phyloP scores from a whole-genome alignment of 2,888 invertebrate species.

The Eilema sororculum region DNA sequence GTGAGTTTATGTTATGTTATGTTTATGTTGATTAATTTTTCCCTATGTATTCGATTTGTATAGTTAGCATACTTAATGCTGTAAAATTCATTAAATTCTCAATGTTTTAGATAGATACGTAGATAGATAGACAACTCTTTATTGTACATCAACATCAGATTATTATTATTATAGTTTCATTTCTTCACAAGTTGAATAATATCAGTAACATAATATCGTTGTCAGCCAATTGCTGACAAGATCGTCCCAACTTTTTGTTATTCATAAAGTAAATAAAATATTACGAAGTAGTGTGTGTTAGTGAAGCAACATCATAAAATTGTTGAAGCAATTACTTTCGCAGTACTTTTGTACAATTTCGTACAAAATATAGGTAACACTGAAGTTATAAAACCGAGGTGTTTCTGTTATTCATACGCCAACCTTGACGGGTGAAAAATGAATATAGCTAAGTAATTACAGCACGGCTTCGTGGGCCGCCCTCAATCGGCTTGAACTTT shows the following conservation, averaged over 20 bases:
- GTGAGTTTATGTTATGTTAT: too few species aligned
- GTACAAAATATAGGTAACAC: slow-evolving; percentile 24
- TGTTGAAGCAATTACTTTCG: slow-evolving; percentile 32
- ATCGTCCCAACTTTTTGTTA: not conserved
- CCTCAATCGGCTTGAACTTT: slow-evolving; percentile 36
- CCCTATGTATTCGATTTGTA: too few species aligned
- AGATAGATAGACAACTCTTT: too few species aligned
- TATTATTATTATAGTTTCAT: too few species aligned
- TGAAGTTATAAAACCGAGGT: slow-evolving; percentile 29
- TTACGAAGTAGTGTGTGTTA: not conserved
- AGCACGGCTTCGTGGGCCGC: slow-evolving; percentile 35
- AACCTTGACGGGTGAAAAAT: slow-evolving; percentile 53
- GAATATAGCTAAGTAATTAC: slow-evolving; percentile 52
- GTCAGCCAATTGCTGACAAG: too few species aligned
- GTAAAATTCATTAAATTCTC: too few species aligned
- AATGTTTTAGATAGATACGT: too few species aligned
- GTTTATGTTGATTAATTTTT: too few species aligned
- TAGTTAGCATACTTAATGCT: too few species aligned
- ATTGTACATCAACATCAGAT: too few species aligned
- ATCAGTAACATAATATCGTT: too few species aligned
- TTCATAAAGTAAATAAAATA: not conserved
- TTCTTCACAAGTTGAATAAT: too few species aligned
- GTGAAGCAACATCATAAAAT: not conserved
- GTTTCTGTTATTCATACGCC: slow-evolving; percentile 28
- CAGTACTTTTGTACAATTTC: slow-evolving; percentile 20